Conservation (phyloP, 2,888 invertebrate genomes). For the Caenorhabditis sp. region DNA sequence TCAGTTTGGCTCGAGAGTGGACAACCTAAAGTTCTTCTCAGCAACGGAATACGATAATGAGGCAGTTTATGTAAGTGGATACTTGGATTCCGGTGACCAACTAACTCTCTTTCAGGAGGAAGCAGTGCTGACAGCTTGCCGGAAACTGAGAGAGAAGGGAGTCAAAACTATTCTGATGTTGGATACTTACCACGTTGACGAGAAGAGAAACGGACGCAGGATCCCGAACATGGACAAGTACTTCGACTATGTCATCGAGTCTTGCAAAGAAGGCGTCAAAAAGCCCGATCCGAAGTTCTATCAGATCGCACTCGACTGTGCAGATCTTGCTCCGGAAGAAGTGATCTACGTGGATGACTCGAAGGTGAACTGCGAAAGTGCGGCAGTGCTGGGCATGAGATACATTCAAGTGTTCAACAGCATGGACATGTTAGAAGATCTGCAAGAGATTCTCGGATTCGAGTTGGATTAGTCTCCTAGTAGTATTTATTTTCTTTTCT, state of each 20-base stretch:
- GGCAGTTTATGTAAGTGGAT: constrained; percentile 55
- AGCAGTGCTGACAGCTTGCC: constrained; percentile 60
- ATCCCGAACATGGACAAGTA: constrained; percentile 64
- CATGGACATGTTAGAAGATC: constrained; percentile 66
- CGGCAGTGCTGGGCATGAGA: constrained; percentile 57
- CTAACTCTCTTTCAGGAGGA: constrained; percentile 65
- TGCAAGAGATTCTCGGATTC: constrained; percentile 66
- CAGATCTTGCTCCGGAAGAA: constrained; percentile 55
- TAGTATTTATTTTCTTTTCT: no score
- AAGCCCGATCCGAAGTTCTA: constrained; percentile 63
- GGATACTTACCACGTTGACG: constrained; percentile 65
- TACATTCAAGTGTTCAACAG: constrained; percentile 64
- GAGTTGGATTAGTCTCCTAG: constrained; percentile 49
- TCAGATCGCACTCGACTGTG: constrained; percentile 50
- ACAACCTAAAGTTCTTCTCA: constrained; percentile 61
- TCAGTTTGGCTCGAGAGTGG: constrained; percentile 46
- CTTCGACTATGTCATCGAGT: constrained; percentile 61
- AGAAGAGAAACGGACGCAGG: constrained; percentile 58
- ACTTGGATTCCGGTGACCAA: no score
- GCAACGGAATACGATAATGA: constrained; percentile 64
- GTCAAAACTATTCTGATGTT: constrained; percentile 61
- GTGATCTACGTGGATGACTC: constrained; percentile 64
- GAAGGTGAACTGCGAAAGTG: constrained; percentile 64
- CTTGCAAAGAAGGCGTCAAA: constrained; percentile 63
- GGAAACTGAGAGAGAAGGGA: constrained; percentile 51